Conservation (phyloP, 2,797 vertebrate genomes). For the Vireo griseus region DNA sequence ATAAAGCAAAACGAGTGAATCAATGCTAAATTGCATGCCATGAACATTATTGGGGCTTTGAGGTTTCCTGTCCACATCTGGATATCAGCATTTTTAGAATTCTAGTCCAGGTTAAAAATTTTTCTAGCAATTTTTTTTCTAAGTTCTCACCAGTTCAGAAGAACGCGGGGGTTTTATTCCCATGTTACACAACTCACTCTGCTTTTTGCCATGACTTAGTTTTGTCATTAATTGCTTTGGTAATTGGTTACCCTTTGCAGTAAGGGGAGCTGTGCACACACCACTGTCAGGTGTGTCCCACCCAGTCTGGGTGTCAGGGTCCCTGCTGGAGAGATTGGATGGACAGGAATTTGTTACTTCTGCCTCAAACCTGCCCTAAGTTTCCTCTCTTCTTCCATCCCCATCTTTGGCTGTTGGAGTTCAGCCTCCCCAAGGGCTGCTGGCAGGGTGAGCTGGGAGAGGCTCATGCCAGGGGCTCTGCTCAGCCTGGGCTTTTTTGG, state of each 20-base stretch:
- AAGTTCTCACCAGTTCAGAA: neutral
- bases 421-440: neutral
- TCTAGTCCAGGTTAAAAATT: neutral
- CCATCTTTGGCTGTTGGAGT: neutral
- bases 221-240: neutral
- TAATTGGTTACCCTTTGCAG: neutral
- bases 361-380: neutral
- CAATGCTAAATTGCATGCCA: neutral
- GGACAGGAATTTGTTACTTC: neutral
- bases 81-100: neutral
- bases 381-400: neutral
- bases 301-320: neutral
- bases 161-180: neutral
- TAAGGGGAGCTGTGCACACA: neutral
- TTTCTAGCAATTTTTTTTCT: neutral
- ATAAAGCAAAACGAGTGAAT: neutral
- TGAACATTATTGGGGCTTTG: neutral
- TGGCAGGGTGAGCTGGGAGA: neutral
- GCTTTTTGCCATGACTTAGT: neutral
- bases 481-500: constrained; percentile 6
- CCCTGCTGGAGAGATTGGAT: neutral
- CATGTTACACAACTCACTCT: neutral
- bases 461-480: neutral
- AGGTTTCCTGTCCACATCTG: neutral
- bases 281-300: neutral